Conservation (phyloP, 2,888 invertebrate genomes). For the Micoletzkya japonica region DNA sequence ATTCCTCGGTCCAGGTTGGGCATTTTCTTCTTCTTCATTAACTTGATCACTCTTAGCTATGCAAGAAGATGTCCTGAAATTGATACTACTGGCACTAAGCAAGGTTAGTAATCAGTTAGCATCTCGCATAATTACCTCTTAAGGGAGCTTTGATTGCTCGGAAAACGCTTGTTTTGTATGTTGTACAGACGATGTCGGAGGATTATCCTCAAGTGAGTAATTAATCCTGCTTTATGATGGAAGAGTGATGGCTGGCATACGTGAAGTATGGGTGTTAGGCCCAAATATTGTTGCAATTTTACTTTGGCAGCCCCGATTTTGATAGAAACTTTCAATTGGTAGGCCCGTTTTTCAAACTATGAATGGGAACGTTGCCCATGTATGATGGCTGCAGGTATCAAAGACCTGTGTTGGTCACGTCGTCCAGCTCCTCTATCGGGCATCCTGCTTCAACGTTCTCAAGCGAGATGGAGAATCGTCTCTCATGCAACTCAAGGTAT, state of each 20-base stretch:
- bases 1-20: slow-evolving; percentile 84
- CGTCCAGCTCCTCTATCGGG: slow-evolving; percentile 92
- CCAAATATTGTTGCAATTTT: too few relatives aligned
- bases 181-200: slow-evolving; percentile 86
- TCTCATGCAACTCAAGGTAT: slow-evolving; percentile 79
- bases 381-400: slow-evolving; percentile 79
- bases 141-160: slow-evolving; percentile 62
- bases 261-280: too few relatives aligned
- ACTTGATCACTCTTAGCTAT: slow-evolving; percentile 74
- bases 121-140: neutral
- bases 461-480: slow-evolving; percentile 88
- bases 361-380: too few relatives aligned
- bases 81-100: slow-evolving; percentile 88
- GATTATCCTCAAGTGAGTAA: slow-evolving; percentile 73
- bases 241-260: too few relatives aligned
- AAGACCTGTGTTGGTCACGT: slow-evolving; percentile 99
- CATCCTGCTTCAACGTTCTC: slow-evolving; percentile 91
- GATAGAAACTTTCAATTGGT: neutral
- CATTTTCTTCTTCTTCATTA: neutral
- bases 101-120: slow-evolving; percentile 69
- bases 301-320: too few relatives aligned
- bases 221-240: too few relatives aligned
- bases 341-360: neutral
- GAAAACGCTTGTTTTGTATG: slow-evolving; percentile 86
- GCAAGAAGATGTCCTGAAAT: slow-evolving; percentile 91